Conservation (phyloP, 2,888 invertebrate genomes). For the Sipha maydis region DNA sequence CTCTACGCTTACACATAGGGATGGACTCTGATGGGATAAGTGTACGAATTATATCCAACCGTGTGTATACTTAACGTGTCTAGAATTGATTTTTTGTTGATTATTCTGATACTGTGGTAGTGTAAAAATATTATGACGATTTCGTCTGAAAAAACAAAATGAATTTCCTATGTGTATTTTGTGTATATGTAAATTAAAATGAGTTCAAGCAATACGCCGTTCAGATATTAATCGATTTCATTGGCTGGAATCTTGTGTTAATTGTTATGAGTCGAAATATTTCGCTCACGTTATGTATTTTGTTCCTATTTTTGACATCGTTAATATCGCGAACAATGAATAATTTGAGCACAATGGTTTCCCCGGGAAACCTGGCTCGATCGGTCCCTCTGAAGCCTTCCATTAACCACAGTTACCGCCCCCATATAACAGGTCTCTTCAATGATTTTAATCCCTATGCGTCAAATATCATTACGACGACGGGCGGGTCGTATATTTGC, state of each 20-base stretch:
- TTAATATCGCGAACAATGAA: slow-evolving; percentile 40
- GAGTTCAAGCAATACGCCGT: too few species aligned
- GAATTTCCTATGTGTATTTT: neutral
- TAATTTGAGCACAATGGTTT: slow-evolving; percentile 37
- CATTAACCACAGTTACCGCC: neutral
- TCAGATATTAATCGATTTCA: neutral
- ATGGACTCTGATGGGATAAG: too few species aligned
- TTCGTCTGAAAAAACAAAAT: too few species aligned
- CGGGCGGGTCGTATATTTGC: neutral
- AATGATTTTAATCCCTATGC: slow-evolving; percentile 9
- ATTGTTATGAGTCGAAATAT: slow-evolving; percentile 17
- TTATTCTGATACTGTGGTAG: too few species aligned
- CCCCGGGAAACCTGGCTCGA: slow-evolving; percentile 34
- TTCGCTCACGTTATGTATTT: neutral
- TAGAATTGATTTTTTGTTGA: too few species aligned
- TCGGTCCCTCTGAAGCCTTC: slow-evolving; percentile 28
- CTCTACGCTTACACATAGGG: too few species aligned
- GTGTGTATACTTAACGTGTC: too few species aligned
- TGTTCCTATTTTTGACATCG: slow-evolving; percentile 23
- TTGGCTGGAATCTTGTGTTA: neutral
- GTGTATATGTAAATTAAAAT: neutral
- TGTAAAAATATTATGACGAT: too few species aligned
- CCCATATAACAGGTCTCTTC: neutral
- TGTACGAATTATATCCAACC: too few species aligned
- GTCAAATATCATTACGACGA: neutral